Conservation (phyloP, 2,113 vertebrate species). For the Gadus chalcogrammus region DNA sequence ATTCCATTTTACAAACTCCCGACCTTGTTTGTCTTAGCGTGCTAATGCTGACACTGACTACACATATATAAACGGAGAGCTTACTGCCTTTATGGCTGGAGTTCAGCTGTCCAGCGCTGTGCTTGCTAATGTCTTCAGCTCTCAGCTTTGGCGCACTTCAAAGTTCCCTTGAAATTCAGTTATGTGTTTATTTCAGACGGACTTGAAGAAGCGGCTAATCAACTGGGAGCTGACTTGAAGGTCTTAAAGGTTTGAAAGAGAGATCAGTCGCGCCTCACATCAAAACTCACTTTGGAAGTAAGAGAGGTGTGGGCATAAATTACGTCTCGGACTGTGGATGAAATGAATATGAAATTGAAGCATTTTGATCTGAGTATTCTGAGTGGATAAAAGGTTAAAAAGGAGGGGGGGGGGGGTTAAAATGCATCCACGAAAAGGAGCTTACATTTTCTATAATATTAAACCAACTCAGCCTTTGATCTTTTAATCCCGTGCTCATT, state of each 20-base stretch:
- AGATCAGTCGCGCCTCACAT: conserved; percentile 54
- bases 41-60: too few species aligned
- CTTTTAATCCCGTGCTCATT: conserved; percentile 96
- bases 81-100: too few species aligned
- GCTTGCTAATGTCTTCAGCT: conserved; percentile 47
- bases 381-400: conserved; percentile 54
- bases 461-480: conserved; percentile 95
- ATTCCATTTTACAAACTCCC: too few species aligned
- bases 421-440: conserved; percentile 76
- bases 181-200: conserved; percentile 55
- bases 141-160: conserved; percentile 45
- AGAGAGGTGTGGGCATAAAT: conserved; percentile 63
- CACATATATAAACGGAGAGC: too few species aligned
- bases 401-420: conserved; percentile 54
- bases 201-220: conserved; percentile 55
- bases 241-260: conserved; percentile 63
- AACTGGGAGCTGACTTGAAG: conserved; percentile 54
- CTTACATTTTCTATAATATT: conserved; percentile 87
- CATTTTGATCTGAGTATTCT: conserved; percentile 67
- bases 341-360: conserved; percentile 69
- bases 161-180: conserved; percentile 55
- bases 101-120: conserved; percentile 26
- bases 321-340: conserved; percentile 56
- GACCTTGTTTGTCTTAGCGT: too few species aligned
- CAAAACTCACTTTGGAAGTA: conserved; percentile 32